Evolutionary conservation across 2,888 invertebrate species (phyloP).

Genomic region (Hoplodrina ambigua): DNA sequence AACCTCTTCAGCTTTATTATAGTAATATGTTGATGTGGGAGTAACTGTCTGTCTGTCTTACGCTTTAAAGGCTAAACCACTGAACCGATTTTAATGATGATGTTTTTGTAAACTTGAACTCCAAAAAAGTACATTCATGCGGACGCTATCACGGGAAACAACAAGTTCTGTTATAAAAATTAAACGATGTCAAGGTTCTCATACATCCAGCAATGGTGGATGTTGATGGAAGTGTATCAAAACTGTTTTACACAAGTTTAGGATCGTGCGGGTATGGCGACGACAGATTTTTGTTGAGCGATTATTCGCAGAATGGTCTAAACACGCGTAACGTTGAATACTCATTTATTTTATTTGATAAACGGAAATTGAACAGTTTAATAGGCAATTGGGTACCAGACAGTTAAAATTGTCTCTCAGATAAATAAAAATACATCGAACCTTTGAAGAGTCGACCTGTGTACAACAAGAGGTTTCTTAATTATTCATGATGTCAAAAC

Average conservation of each 20-base stretch:
- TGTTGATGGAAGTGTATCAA: not conserved
- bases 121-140: not conserved
- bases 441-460: not conserved
- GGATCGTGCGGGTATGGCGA: not conserved
- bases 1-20: no score
- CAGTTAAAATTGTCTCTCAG: not conserved
- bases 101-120: no score
- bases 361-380: no score
- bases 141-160: not conserved
- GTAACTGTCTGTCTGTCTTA: no score
- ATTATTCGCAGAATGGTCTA: not conserved
- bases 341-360: not conserved
- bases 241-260: not conserved
- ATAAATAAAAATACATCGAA: not conserved
- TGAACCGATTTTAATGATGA: no score
- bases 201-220: not conserved
- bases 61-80: no score
- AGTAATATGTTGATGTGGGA: no score
- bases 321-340: not conserved
- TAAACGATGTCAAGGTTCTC: conserved; percentile 3
- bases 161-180: not conserved
- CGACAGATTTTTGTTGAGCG: conserved; percentile 10
- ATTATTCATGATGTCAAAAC: not conserved
- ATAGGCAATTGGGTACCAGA: no score
- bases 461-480: not conserved